Evolutionary conservation across 2,888 invertebrate genomes (phyloP), one percentile per base, ranked within the genome.

Genomic region (Aelia acuminata): DNA sequence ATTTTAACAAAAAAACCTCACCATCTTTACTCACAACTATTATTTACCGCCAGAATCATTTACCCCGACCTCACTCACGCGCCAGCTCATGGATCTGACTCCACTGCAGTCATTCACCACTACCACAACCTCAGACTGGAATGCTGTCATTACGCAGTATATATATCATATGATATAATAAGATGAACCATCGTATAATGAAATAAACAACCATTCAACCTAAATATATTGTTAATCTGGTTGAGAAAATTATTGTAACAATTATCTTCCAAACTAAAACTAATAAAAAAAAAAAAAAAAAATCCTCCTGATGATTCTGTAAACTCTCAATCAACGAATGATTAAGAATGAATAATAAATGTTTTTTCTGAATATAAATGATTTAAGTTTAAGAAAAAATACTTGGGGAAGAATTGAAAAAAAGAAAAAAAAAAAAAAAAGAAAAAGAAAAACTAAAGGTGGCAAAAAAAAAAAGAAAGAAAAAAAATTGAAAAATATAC

Each of bases 21-120:
- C 63, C 63, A 70, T 70, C 63, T 35, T 70, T 70, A 70, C 63
- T 70, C 63, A 70, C 63, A 70, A 70, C 63, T 26, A 70, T 31
- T 15, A 63, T 63, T 63, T 63, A 63, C 63, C 31, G 63, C 63
- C 26, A 63, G 63, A 26, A 31, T 26, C 63, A 26, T 26, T 26
- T 26, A 63, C 63, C 13, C 63, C 31, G 5, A 13, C 20, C 7
- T 43, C 43, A 43, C 43, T 7, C 10, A 43, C 10, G 43, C 43
- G 31, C 4, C 63, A 35, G 63, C 63, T 70, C 31, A 35, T 3
- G 7, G 63, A 70, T 70, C 35, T 18, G 5, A 35, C 20, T 70
- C 63, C 63, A 35, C 63, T 7, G 15, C 18, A 70, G 35, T 8
- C 18, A 70, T 20, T 35, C 63, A 35, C 63, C 63, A 70, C 63